Conservation (phyloP, 2,888 invertebrate genomes). For the Chrysomela aeneicollis region DNA sequence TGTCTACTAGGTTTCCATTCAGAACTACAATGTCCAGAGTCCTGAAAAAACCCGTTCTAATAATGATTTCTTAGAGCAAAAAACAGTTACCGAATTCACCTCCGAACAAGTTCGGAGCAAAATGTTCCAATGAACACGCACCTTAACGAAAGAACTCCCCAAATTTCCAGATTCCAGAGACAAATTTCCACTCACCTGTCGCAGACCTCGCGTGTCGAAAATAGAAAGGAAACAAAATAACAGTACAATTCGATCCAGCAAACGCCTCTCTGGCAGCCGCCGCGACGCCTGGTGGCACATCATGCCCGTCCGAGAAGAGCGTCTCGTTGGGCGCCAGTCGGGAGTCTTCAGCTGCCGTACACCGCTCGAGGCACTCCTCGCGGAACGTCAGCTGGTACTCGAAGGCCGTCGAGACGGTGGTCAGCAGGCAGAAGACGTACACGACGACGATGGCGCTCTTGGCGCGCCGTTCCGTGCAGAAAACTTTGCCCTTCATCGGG, state of each 20-base stretch:
- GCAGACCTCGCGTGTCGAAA: not conserved
- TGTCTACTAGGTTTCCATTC: too few relatives aligned
- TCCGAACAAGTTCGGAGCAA: too few relatives aligned
- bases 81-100: too few relatives aligned
- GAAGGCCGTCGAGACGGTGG: constrained; percentile 72
- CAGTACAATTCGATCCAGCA: not conserved
- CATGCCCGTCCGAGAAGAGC: not conserved
- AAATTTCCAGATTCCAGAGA: too few relatives aligned
- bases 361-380: constrained; percentile 49
- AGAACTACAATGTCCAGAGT: too few relatives aligned
- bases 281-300: not conserved
- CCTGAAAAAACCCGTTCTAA: too few relatives aligned
- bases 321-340: constrained; percentile 6
- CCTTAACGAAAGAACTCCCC: too few relatives aligned
- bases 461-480: constrained; percentile 76
- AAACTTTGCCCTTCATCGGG: constrained; percentile 73
- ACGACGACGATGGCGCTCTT: constrained; percentile 70
- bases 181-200: not conserved
- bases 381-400: constrained; percentile 66
- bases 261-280: not conserved
- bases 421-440: constrained; percentile 67
- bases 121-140: too few relatives aligned
- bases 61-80: too few relatives aligned
- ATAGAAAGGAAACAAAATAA: not conserved
- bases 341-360: constrained; percentile 23